A percentile compares a stretch with the other conserved stretches of the same genome.
Evolutionary conservation across 1,140 invertebrate genomes (phyloP).

Genomic region (Drosophila nasuta): DNA sequence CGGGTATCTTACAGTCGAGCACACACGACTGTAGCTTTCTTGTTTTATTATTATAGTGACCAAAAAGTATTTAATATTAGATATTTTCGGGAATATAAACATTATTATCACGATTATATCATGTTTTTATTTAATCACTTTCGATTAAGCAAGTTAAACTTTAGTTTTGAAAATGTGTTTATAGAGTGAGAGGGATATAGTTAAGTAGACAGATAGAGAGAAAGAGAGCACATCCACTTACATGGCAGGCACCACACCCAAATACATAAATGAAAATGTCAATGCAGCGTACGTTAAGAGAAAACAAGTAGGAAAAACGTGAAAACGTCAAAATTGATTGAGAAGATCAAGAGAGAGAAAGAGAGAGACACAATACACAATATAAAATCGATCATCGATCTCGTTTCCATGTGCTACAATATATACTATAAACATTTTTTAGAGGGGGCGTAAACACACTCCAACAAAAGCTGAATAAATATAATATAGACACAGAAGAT

Average conservation of each 20-base stretch:
- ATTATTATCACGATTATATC: neutral
- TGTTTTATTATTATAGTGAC: no score
- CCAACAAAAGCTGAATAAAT: no score
- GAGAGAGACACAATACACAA: conserved; percentile 9
- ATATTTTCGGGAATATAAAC: neutral
- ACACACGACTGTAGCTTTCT: no score
- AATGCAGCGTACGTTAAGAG: conserved; percentile 39
- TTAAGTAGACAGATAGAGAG: conserved; percentile 5
- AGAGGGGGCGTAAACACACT: no score
- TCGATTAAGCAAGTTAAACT: neutral
- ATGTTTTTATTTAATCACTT: neutral
- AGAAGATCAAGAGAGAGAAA: neutral
- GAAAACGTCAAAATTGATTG: conserved; percentile 31
- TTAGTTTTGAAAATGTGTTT: neutral
- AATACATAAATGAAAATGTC: conserved; percentile 49
- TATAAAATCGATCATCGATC: conserved; percentile 6
- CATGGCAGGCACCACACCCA: conserved; percentile 46
- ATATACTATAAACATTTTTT: neutral
- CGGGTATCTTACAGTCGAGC: no score
- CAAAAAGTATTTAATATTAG: no score
- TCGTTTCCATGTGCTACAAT: neutral
- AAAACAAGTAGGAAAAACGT: conserved; percentile 28
- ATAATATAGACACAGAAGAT: no score
- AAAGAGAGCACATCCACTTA: conserved; percentile 51
- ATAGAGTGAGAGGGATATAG: conserved; percentile 1